These are phyloP conservation scores for Nephila pilipes DNA, from an alignment of 1,140 invertebrate species.

Conservation along the genomic window DNA sequence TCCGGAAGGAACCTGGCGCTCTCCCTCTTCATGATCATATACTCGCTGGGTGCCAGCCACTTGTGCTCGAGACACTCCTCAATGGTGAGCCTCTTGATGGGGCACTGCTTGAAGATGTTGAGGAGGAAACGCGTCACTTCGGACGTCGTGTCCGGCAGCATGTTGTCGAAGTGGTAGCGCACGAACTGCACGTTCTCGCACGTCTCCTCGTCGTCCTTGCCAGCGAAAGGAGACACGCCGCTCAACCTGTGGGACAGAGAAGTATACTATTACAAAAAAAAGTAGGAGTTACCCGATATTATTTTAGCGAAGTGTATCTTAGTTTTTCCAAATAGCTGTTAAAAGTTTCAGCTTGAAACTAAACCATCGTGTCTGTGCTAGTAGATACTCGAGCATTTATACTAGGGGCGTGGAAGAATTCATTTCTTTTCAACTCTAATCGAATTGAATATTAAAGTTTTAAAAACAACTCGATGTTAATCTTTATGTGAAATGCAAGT, in stretches of 20 bases:
- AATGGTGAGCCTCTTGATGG: slow-evolving; percentile 93
- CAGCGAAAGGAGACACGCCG: slow-evolving; percentile 95
- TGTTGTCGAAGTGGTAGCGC: slow-evolving; percentile 95
- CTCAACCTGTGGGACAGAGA: slow-evolving; percentile 86
- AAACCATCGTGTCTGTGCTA: too few relatives aligned
- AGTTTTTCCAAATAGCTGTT: too few relatives aligned
- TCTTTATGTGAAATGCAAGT: too few relatives aligned
- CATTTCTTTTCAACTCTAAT: too few relatives aligned
- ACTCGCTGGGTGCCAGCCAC: slow-evolving; percentile 95
- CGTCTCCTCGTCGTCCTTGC: slow-evolving; percentile 90
- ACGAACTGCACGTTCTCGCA: slow-evolving; percentile 95
- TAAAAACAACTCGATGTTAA: too few relatives aligned
- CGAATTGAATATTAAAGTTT: too few relatives aligned
- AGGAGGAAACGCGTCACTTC: slow-evolving; percentile 97
- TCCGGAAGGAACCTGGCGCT: slow-evolving; percentile 91
- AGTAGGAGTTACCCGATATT: too few relatives aligned
- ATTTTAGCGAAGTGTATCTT: too few relatives aligned
- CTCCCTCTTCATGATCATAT: slow-evolving; percentile 95
- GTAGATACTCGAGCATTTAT: too few relatives aligned
- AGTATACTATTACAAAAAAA: too few relatives aligned
- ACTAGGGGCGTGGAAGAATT: too few relatives aligned
- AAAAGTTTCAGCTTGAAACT: too few relatives aligned
- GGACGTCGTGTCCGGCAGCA: slow-evolving; percentile 96
- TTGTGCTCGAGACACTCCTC: slow-evolving; percentile 97
- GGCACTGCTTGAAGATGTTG: slow-evolving; percentile 95